Conservation (phyloP, 2,113 vertebrate species). For the Thalassoma bifasciatum region DNA sequence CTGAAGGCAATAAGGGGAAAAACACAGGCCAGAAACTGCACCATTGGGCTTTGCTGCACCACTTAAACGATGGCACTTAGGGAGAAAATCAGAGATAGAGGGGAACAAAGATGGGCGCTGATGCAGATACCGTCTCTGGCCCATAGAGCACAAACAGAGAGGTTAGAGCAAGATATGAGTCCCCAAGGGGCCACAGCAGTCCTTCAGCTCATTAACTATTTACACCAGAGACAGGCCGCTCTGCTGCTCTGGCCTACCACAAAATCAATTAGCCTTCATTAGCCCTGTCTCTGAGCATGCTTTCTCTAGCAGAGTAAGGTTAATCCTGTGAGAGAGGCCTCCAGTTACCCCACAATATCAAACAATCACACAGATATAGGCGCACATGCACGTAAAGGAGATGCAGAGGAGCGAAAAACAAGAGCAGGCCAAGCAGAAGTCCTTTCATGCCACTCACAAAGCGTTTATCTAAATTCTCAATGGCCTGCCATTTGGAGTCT, state of each 20-base stretch:
- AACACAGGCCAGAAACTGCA: slow-evolving; percentile 53
- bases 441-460: slow-evolving; percentile 48
- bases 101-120: slow-evolving; percentile 71
- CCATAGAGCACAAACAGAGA: slow-evolving; percentile 74
- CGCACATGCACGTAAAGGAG: slow-evolving; percentile 18
- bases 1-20: slow-evolving; percentile 53
- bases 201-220: slow-evolving; percentile 97
- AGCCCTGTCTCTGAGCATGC: slow-evolving; percentile 82
- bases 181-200: slow-evolving; percentile 77
- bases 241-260: slow-evolving; percentile 87
- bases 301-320: slow-evolving; percentile 68
- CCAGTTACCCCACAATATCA: slow-evolving; percentile 62
- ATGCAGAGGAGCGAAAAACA: slow-evolving; percentile 13
- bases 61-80: slow-evolving; percentile 72
- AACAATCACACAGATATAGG: slow-evolving; percentile 34
- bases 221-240: slow-evolving; percentile 93
- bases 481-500: slow-evolving; percentile 39
- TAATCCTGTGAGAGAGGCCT: slow-evolving; percentile 62
- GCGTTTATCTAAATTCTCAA: slow-evolving; percentile 37
- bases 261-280: slow-evolving; percentile 99
- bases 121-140: slow-evolving; percentile 71
- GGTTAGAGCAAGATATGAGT: slow-evolving; percentile 74
- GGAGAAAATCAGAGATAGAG: slow-evolving; percentile 58
- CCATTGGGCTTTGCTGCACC: slow-evolving; percentile 48
- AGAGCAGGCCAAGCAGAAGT: slow-evolving; percentile 23